A percentile compares a stretch with the other conserved stretches of the same genome.
phyloP scores from a whole-genome alignment of 2,888 invertebrate genomes.

The Abscondita cerata region DNA sequence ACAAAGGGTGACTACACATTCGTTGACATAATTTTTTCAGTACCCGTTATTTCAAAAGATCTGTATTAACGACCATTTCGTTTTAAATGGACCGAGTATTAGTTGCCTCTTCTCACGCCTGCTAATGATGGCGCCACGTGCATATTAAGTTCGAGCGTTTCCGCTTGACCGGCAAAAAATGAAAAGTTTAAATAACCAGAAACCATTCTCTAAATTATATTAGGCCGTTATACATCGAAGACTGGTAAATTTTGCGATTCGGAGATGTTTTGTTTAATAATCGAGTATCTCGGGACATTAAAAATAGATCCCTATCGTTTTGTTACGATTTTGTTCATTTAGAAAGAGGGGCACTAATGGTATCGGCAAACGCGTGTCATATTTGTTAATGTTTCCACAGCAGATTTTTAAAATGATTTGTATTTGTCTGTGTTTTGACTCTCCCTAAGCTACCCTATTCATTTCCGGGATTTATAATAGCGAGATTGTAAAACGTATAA shows the following conservation, averaged over 20 bases:
- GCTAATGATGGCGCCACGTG: constrained; percentile 59
- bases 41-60: constrained; percentile 25
- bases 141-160: constrained; percentile 52
- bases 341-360: constrained; percentile 27
- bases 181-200: constrained; percentile 38
- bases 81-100: constrained; percentile 32
- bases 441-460: constrained; percentile 3
- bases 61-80: constrained; percentile 28
- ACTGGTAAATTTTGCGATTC: no score
- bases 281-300: constrained; percentile 18
- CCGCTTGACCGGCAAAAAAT: constrained; percentile 52
- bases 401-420: constrained; percentile 10
- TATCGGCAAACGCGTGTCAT: constrained; percentile 29
- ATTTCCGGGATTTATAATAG: no score
- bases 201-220: no score
- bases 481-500: no score
- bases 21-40: constrained; percentile 33
- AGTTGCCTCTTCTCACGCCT: constrained; percentile 56
- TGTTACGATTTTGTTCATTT: constrained; percentile 25
- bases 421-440: constrained; percentile 1
- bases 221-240: no score
- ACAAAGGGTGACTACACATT: constrained; percentile 15
- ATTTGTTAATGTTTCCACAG: constrained; percentile 37
- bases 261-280: no score
- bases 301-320: constrained; percentile 22